Conservation (phyloP, 1,140 invertebrate species). For the Anoplolepis gracilipes region DNA sequence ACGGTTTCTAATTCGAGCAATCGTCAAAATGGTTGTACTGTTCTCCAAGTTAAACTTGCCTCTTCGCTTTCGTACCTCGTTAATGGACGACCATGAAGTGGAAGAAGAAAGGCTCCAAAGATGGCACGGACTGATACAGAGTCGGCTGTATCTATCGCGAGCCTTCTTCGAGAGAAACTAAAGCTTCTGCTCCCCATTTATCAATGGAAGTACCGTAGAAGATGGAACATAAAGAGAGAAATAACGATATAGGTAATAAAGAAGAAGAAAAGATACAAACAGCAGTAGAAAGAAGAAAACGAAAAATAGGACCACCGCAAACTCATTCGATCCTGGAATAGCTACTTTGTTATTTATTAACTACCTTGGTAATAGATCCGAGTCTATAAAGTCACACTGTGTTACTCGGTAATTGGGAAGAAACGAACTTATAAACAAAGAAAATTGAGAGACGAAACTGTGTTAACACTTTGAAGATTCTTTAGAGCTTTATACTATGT, state of each 20-base stretch:
- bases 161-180: conserved; percentile 74
- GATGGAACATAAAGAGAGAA: conserved; percentile 35
- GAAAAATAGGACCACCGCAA: conserved; percentile 62
- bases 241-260: neutral
- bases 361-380: conserved; percentile 77
- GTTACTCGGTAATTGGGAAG: conserved; percentile 78
- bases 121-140: conserved; percentile 72
- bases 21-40: conserved; percentile 64
- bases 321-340: conserved; percentile 79
- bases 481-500: neutral
- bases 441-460: conserved; percentile 63
- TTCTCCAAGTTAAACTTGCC: conserved; percentile 47
- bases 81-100: conserved; percentile 64
- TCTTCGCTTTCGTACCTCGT: conserved; percentile 67
- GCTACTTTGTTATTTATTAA: conserved; percentile 80
- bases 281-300: conserved; percentile 32
- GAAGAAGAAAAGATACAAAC: conserved; percentile 21
- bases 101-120: conserved; percentile 69
- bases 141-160: conserved; percentile 74
- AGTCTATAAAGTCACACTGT: conserved; percentile 72
- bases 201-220: conserved; percentile 73
- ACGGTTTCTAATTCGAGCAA: conserved; percentile 68
- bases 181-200: conserved; percentile 77
- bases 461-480: neutral
- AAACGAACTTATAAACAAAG: conserved; percentile 60